Evolutionary conservation across 1,140 invertebrate species (phyloP).

Genomic region (Apis florea): DNA sequence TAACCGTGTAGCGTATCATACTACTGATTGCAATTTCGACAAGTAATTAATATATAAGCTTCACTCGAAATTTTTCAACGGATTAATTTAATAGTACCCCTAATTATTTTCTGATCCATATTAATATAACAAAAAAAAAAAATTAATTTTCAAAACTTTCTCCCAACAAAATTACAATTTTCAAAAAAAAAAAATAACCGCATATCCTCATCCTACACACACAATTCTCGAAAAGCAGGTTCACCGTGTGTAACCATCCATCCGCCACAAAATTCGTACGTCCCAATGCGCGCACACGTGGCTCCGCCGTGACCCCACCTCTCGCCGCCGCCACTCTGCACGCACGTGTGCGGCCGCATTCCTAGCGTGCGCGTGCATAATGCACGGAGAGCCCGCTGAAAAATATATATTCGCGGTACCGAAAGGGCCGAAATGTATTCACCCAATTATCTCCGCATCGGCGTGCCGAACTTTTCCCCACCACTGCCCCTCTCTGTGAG

Average conservation of each 20-base stretch:
- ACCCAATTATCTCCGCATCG: conserved; percentile 66
- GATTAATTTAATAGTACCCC: no score
- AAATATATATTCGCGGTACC: conserved; percentile 39
- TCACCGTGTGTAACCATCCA: neutral
- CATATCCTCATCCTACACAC: neutral
- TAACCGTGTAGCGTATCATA: no score
- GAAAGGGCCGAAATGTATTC: conserved; percentile 62
- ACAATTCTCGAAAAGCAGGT: neutral
- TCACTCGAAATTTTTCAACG: no score
- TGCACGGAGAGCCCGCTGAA: conserved; percentile 13
- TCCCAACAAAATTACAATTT: neutral
- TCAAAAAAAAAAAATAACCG: neutral
- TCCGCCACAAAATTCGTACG: neutral
- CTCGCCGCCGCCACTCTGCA: neutral
- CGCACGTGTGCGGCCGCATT: conserved; percentile 1
- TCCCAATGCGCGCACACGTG: conserved; percentile 2
- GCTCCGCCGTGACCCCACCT: neutral
- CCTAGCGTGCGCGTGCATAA: conserved; percentile 25
- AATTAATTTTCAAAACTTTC: neutral
- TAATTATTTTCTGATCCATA: neutral
- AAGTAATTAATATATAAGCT: no score
- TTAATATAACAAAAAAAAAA: neutral
- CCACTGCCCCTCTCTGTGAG: neutral
- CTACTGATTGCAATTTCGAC: no score
- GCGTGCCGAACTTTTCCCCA: conserved; percentile 40